A percentile compares a stretch with the other conserved stretches of the same genome.
Evolutionary conservation across 2,113 vertebrate genomes (phyloP).

Genomic region (Perognathus longimembris): DNA sequence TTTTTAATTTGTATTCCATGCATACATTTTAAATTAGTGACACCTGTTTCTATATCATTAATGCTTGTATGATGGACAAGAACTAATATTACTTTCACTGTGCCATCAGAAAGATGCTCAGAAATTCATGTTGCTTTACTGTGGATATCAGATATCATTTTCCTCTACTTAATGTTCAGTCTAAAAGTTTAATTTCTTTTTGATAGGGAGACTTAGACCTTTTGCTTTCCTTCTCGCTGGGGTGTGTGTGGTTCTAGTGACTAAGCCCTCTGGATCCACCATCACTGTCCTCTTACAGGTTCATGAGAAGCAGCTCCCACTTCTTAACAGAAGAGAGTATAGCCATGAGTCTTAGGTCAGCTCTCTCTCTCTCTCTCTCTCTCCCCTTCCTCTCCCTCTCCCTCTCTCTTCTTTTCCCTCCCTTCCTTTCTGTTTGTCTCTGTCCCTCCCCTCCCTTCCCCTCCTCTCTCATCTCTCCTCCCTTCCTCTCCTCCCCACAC

Average conservation of each 20-base stretch:
- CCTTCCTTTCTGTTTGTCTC: too few species aligned
- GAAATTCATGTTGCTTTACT: slow-evolving; percentile 11
- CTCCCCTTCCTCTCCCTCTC: too few species aligned
- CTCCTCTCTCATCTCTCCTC: too few species aligned
- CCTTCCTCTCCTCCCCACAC: too few species aligned
- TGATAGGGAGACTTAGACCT: background rate
- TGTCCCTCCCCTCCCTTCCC: too few species aligned
- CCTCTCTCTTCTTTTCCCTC: too few species aligned
- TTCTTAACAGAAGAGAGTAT: background rate
- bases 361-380: too few species aligned
- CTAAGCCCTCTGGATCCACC: background rate
- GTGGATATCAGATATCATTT: background rate
- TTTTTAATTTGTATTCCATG: background rate
- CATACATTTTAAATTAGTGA: background rate
- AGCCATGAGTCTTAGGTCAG: background rate
- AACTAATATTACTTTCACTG: background rate
- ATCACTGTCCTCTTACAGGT: background rate
- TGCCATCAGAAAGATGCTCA: background rate
- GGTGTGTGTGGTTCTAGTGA: background rate
- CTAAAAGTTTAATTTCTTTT: slow-evolving; percentile 24
- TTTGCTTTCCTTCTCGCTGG: background rate
- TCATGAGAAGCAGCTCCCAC: background rate
- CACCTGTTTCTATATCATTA: background rate
- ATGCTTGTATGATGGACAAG: background rate
- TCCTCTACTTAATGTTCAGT: slow-evolving; percentile 33